Conservation (phyloP, 2,888 invertebrate species). For the Nemoura dubitans region DNA sequence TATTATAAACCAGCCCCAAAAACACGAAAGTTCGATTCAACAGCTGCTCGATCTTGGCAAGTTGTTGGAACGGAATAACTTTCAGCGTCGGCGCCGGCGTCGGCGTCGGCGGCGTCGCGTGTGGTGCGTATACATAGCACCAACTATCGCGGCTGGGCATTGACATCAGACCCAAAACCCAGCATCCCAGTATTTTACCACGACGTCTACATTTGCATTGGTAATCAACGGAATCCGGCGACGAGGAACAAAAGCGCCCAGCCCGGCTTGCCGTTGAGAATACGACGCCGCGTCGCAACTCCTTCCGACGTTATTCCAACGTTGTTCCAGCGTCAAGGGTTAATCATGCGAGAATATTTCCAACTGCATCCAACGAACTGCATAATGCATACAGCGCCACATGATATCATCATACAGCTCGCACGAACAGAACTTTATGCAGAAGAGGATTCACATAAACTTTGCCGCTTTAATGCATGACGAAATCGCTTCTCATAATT, state of each 20-base stretch:
- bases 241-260: background rate
- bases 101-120: background rate
- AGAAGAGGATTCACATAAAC: background rate
- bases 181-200: background rate
- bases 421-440: background rate
- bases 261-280: background rate
- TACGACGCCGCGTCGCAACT: background rate
- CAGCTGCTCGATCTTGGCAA: conserved; percentile 32
- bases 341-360: background rate
- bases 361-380: background rate
- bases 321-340: background rate
- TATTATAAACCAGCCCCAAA: background rate
- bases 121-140: background rate
- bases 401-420: background rate
- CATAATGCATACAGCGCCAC: background rate
- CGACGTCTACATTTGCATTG: conserved; percentile 29
- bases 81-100: too few species aligned
- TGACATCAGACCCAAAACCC: background rate
- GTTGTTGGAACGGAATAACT: conserved; percentile 32
- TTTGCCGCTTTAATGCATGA: background rate
- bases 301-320: background rate
- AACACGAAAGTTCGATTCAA: conserved; percentile 35
- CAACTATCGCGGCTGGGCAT: background rate
- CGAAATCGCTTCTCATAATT: background rate
- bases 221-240: conserved; percentile 28